A percentile compares a stretch with the other conserved stretches of the same genome.
Conservation (phyloP, 2,797 vertebrate genomes). For the Luscinia luscinia region DNA sequence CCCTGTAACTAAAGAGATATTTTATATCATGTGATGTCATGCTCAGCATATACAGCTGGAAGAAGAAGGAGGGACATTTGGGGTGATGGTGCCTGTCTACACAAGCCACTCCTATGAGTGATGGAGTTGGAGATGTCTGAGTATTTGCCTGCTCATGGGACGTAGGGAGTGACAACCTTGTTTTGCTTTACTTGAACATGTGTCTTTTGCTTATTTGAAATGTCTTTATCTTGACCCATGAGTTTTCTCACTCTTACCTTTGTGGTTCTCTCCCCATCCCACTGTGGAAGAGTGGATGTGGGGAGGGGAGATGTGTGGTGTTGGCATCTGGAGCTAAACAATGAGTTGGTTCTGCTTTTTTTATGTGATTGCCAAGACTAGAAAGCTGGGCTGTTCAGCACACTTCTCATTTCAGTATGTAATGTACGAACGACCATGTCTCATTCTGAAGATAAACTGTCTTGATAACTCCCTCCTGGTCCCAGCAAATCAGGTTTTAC, state of each 20-base stretch:
- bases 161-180: background rate
- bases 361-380: background rate
- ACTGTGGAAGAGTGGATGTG: fast-evolving
- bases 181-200: background rate
- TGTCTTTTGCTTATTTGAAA: background rate
- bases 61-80: background rate
- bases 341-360: background rate
- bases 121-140: background rate
- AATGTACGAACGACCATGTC: background rate
- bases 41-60: background rate
- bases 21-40: background rate
- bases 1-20: background rate
- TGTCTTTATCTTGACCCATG: background rate
- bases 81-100: background rate
- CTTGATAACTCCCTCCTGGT: background rate
- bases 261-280: background rate
- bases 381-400: background rate
- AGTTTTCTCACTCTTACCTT: background rate
- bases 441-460: background rate
- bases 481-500: background rate
- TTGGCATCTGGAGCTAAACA: background rate
- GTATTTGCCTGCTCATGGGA: background rate
- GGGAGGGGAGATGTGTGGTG: background rate
- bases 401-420: background rate
- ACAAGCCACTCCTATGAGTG: background rate